Base-by-base conservation (phyloP, 92 coral and sea anemone genomes). In the Epizoanthus illoricatus region DNA sequence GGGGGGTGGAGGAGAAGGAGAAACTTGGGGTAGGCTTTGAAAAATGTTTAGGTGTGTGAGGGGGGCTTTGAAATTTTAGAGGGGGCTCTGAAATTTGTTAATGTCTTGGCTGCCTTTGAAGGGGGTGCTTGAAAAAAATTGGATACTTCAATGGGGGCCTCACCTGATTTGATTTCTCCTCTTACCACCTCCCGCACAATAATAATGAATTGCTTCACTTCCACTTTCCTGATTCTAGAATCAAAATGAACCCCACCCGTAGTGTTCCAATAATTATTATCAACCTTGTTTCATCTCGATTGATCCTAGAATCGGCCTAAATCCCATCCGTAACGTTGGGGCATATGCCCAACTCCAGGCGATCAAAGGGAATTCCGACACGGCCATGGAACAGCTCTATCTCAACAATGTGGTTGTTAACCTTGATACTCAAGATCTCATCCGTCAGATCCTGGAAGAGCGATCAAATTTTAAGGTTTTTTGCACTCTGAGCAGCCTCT, bases 331-430 rank as follows among this genome's bases (percentile, higher is more conserved):
- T 54, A 87, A 91, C 65, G 81, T 71, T 4, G 98, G 98, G 1
- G 98, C 98, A 5, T 71, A 85, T 19, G 87, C 84, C 7, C 67
- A 92, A 42, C 87, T 94, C 47, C 80, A 89, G 45, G 94, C 98
- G 17, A 92, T 93, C 79, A 89, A 90, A 36, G 86, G 84, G 74
- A 94, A 94, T 80, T 80, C 45, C 40, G 94, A 90, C 59, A 73
- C 92, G 5, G 94, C 93, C 2, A 64, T 94, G 80, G 98, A 94
- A 67, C 76, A 81, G 17, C 83, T 94, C 9, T 75, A 87, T 49
- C 69, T 94, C 40, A 90, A 93, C 85, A 91, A 87, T 63, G 97
- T 93, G 7, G 98, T 94, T 18, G 86, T 94, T 20, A 89, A 89
- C 64, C 73, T 87, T 18, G 93, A 90, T 62, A 89, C 98, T 3